These are phyloP conservation scores for Papilio helenus DNA, from an alignment of 1,140 invertebrate genomes.

Conservation along the genomic window DNA sequence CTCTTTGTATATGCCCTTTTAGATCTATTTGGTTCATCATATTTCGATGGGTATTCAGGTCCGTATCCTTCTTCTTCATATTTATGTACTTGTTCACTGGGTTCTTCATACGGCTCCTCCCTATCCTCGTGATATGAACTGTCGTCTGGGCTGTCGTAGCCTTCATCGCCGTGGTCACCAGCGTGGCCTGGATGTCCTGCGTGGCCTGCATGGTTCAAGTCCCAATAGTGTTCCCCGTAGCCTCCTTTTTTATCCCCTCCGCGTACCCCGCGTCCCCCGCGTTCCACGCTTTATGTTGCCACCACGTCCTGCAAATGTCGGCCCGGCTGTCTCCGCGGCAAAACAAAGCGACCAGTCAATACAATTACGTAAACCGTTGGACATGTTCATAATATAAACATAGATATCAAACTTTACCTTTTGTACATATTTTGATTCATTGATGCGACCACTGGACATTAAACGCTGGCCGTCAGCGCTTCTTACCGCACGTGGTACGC, in stretches of 20 bases:
- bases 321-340: background rate
- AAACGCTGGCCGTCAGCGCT: background rate
- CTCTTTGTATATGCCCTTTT: conserved; percentile 66
- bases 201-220: conserved; percentile 89
- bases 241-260: conserved; percentile 94
- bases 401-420: background rate
- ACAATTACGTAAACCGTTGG: background rate
- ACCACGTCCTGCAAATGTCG: background rate
- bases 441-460: background rate
- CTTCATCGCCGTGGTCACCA: conserved; percentile 66
- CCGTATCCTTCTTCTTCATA: conserved; percentile 66
- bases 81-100: conserved; percentile 54
- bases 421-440: background rate
- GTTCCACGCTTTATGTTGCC: background rate
- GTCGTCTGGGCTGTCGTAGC: conserved; percentile 59
- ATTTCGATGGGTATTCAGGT: conserved; percentile 54
- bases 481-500: too few relatives aligned
- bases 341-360: background rate
- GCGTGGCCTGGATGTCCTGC: conserved; percentile 38
- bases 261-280: conserved; percentile 65
- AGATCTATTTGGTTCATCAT: conserved; percentile 66
- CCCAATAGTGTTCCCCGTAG: conserved; percentile 95
- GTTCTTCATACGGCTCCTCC: conserved; percentile 61
- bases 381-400: background rate
- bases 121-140: conserved; percentile 61